A percentile compares a stretch with the other conserved stretches of the same genome.
Evolutionary conservation across 2,113 vertebrate species (phyloP).

Genomic region (Halichoerus grypus): DNA sequence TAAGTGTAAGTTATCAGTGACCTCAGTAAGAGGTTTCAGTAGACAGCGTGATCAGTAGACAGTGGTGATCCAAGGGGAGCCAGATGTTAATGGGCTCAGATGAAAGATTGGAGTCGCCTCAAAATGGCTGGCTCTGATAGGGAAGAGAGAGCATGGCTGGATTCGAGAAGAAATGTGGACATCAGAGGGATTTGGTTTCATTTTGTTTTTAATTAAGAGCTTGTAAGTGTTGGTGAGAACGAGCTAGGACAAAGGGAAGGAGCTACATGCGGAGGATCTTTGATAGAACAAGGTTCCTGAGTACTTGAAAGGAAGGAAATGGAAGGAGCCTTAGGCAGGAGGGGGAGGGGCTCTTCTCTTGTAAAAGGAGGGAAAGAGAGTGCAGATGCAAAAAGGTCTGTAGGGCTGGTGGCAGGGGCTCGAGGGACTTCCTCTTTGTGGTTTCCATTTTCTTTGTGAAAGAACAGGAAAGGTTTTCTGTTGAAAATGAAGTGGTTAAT

Average conservation of each 20-base stretch:
- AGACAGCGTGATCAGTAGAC: background rate
- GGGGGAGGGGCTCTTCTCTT: background rate
- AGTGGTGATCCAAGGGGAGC: background rate
- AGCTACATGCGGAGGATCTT: background rate
- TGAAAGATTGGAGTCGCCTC: background rate
- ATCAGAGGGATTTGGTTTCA: background rate
- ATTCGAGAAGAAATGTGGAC: background rate
- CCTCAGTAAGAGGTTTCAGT: background rate
- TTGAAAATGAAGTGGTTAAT: constrained; percentile 60
- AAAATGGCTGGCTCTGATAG: background rate
- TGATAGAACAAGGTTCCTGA: background rate
- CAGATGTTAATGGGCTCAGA: background rate
- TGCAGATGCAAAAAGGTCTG: background rate
- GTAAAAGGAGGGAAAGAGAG: background rate
- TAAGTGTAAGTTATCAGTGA: background rate
- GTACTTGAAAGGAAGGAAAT: background rate
- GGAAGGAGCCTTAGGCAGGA: background rate
- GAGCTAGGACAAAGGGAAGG: constrained; percentile 20
- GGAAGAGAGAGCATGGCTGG: background rate
- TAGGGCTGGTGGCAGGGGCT: background rate
- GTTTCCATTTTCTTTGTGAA: constrained; percentile 76
- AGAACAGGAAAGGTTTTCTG: constrained; percentile 50
- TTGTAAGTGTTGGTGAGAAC: background rate
- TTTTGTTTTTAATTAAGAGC: background rate
- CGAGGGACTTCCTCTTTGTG: constrained; percentile 74